Evolutionary conservation across 1,140 invertebrate genomes (phyloP).

Genomic region (Drosophila malerkotliana): DNA sequence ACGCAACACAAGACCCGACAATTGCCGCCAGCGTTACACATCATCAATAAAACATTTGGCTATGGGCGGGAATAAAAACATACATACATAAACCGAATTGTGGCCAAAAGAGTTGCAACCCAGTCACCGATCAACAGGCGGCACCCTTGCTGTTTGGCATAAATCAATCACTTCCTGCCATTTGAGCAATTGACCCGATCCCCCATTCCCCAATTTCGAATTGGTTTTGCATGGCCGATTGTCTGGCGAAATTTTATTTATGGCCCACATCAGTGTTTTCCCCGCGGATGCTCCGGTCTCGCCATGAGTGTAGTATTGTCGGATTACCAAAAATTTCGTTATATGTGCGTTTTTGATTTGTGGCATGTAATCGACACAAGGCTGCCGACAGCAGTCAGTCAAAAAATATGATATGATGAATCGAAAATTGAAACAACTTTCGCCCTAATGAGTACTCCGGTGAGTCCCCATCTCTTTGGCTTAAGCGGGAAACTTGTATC

Average conservation of each 20-base stretch:
- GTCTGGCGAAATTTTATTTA: constrained; percentile 40
- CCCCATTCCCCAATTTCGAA: constrained; percentile 25
- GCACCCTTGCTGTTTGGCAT: constrained; percentile 27
- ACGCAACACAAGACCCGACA: constrained; percentile 26
- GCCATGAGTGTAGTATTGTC: constrained; percentile 29
- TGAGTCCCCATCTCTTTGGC: neutral
- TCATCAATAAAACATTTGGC: constrained; percentile 76
- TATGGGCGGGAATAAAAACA: constrained; percentile 43
- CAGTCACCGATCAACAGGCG: constrained; percentile 22
- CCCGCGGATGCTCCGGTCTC: constrained; percentile 24
- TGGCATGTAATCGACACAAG: constrained; percentile 47
- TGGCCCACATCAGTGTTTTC: constrained; percentile 24
- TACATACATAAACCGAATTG: constrained; percentile 63
- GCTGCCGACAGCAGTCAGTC: constrained; percentile 43
- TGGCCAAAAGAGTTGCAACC: constrained; percentile 55
- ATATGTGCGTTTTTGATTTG: constrained; percentile 67
- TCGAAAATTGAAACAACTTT: constrained; percentile 34
- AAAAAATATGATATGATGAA: constrained; percentile 74
- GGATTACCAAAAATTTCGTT: constrained; percentile 43
- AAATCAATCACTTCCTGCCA: constrained; percentile 78
- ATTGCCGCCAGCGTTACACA: constrained; percentile 62
- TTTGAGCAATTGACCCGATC: constrained; percentile 54
- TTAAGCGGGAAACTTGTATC: constrained; percentile 16
- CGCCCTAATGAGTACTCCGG: constrained; percentile 49
- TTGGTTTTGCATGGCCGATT: constrained; percentile 68